Evolutionary conservation across 2,888 invertebrate species (phyloP).

Genomic region (Smittia aterrima): DNA sequence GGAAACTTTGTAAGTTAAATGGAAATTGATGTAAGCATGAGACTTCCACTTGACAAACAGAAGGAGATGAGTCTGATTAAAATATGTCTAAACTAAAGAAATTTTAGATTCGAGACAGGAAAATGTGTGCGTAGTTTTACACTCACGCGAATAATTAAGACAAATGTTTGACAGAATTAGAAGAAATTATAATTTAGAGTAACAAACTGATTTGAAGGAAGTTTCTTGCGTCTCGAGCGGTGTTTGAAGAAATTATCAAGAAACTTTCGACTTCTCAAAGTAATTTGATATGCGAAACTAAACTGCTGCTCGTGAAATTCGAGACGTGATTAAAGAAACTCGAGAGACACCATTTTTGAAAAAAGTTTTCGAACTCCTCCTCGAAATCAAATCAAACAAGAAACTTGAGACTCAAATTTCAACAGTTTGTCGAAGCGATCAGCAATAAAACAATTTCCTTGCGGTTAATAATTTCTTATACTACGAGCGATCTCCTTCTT

Average conservation of each 20-base stretch:
- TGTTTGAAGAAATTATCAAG: not conserved
- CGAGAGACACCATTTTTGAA: not conserved
- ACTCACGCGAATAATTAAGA: slow-evolving; percentile 9
- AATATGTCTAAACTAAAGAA: not conserved
- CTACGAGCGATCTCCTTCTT: not conserved
- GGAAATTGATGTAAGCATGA: not conserved
- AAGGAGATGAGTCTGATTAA: not conserved
- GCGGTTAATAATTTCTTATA: not conserved
- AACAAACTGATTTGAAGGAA: slow-evolving; percentile 15
- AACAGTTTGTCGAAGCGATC: not conserved
- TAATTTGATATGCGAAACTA: not conserved
- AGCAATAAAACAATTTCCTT: not conserved
- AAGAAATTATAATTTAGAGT: slow-evolving; percentile 10
- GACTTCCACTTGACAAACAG: not conserved
- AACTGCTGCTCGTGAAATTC: no score
- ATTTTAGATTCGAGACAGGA: not conserved
- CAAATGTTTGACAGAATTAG: slow-evolving; percentile 21
- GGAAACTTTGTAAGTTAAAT: not conserved
- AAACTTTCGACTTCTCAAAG: not conserved
- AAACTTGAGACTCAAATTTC: not conserved
- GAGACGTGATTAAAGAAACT: no score
- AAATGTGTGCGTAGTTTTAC: not conserved
- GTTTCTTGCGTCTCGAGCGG: no score
- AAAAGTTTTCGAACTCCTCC: not conserved
- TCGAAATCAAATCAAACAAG: not conserved